A percentile compares a stretch with the other conserved stretches of the same genome.
Conservation (phyloP, 2,888 invertebrate genomes). For the Acronicta aceris region DNA sequence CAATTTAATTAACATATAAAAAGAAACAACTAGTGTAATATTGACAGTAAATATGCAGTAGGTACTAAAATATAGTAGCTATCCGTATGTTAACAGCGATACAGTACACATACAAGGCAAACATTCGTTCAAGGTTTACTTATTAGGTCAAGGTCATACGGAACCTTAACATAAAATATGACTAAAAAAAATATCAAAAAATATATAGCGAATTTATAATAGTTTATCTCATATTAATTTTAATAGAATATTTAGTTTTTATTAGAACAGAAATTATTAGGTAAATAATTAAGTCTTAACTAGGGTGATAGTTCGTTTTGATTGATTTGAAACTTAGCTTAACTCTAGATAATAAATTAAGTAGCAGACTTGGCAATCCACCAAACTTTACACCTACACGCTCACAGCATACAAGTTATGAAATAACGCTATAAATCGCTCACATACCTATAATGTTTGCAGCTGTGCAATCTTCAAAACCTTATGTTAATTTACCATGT, state of each 20-base stretch:
- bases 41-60: too few relatives aligned
- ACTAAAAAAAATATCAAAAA: neutral
- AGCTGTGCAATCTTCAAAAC: constrained; percentile 36
- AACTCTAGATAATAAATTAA: too few relatives aligned
- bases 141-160: constrained; percentile 78
- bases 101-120: constrained; percentile 30
- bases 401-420: constrained; percentile 37
- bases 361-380: constrained; percentile 31
- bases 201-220: too few relatives aligned
- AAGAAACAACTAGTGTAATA: too few relatives aligned
- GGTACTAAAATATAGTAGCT: too few relatives aligned
- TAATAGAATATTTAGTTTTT: constrained; percentile 20
- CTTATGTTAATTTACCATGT: constrained; percentile 12
- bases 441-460: constrained; percentile 22
- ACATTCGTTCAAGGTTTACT: constrained; percentile 57
- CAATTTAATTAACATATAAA: too few relatives aligned
- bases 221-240: too few relatives aligned
- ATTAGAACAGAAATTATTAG: too few relatives aligned
- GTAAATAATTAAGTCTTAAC: too few relatives aligned
- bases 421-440: constrained; percentile 44
- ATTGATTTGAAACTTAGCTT: too few relatives aligned
- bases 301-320: too few relatives aligned
- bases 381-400: constrained; percentile 36
- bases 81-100: neutral
- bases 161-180: constrained; percentile 27